A percentile compares a stretch with the other conserved stretches of the same genome.
These are phyloP conservation scores for Porites lobata DNA, from an alignment of 92 coral and sea anemone species.

Conservation along the genomic window DNA sequence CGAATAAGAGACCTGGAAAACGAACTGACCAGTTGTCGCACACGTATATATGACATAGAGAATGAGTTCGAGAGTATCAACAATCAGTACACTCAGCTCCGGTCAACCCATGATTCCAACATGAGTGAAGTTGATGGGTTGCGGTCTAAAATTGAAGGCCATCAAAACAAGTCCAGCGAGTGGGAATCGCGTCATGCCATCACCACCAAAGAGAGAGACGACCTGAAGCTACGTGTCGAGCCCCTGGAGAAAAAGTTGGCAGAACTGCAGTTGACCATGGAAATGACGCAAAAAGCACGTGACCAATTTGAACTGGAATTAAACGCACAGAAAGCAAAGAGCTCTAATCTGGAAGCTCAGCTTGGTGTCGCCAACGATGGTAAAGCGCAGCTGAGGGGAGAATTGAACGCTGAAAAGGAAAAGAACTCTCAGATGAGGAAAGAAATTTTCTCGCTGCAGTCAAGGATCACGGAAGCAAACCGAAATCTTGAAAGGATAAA, in stretches of 20 bases:
- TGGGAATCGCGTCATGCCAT: constrained; percentile 92
- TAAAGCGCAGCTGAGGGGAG: constrained; percentile 85
- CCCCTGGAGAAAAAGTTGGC: constrained; percentile 91
- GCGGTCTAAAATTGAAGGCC: constrained; percentile 79
- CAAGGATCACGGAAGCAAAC: constrained; percentile 83
- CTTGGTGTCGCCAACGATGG: constrained; percentile 84
- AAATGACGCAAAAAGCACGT: constrained; percentile 86
- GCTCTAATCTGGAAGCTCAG: constrained; percentile 88
- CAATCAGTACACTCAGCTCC: constrained; percentile 75
- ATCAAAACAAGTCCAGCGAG: constrained; percentile 88
- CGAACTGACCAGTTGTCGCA: constrained; percentile 80
- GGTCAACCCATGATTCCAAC: constrained; percentile 83
- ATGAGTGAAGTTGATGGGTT: constrained; percentile 93
- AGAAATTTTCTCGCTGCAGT: constrained; percentile 82
- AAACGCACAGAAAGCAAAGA: constrained; percentile 80
- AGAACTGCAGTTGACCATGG: constrained; percentile 87
- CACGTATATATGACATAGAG: constrained; percentile 86
- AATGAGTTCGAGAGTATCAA: constrained; percentile 80
- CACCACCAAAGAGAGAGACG: constrained; percentile 94
- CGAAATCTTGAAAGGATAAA: constrained; percentile 86
- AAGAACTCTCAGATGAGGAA: constrained; percentile 86
- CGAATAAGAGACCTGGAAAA: constrained; percentile 89
- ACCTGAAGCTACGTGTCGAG: constrained; percentile 82
- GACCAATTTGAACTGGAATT: constrained; percentile 92
- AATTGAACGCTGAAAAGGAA: constrained; percentile 91